Base-by-base conservation (phyloP, 2,888 invertebrate species). In the Notodonta dromedarius region DNA sequence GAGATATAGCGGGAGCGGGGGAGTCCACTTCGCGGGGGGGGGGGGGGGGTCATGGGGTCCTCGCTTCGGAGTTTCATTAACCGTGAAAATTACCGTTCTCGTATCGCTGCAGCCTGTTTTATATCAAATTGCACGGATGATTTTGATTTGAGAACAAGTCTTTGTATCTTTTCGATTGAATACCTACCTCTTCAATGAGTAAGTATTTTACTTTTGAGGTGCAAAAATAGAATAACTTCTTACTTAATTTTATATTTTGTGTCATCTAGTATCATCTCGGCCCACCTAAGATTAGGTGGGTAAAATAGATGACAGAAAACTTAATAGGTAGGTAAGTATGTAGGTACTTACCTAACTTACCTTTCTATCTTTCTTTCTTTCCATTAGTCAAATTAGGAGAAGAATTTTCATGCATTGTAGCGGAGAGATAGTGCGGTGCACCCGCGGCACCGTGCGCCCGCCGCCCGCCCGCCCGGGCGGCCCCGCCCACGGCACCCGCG, bases 61-160 rank as follows among this genome's bases (percentile, higher is more conserved):
- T 51, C 57, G 52, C 64, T 73, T 76, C 74, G 69, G 73, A 74
- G 78, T 80, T 83, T 79, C 81, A 82, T 83, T 81, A 78, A 79
- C 78, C 83, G 81, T 80, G 82, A 79, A 82, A 79, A 79, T 83
- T 75, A 76, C 74, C 78, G 78, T 81, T 73, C 65, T 63, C 71
- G 72, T 72, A 65, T 71, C 68, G 77, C 64, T 73, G 76, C 65
- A 62, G 63, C 59, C 67, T 68, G 67, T 65, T 75, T 72, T 66
- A 69, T 67, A 70, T 66, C 63, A 74, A 81, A 82, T 82, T 75
- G 77, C 70, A 73, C 24, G 56, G 24, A 56, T 56, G 24, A 73
- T 76, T 78, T 76, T 75, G 56, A 76, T 73, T 74, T 71, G 59
- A 61, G 54, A 62, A 69, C 57, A 63, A 59, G 70, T 71, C 42